A percentile compares a stretch with the other conserved stretches of the same genome.
Conservation (phyloP, 2,797 vertebrate genomes). For the Cygnus olor region DNA sequence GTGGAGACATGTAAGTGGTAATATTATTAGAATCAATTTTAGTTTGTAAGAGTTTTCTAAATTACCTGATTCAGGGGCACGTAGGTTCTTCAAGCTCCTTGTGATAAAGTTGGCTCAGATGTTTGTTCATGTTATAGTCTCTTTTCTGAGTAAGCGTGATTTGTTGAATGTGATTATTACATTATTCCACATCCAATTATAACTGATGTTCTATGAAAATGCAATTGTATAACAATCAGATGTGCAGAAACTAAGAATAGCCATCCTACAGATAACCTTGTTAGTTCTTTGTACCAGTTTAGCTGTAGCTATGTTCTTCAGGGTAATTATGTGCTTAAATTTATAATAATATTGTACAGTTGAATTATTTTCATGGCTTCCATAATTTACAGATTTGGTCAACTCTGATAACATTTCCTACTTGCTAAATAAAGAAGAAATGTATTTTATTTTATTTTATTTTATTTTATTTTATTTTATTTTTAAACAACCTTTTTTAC, state of each 20-base stretch:
- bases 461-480: background rate
- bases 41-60: background rate
- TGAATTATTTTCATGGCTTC: background rate
- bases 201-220: background rate
- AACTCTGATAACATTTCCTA: background rate
- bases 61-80: background rate
- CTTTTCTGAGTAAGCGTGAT: background rate
- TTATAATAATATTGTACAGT: background rate
- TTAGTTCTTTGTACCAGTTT: background rate
- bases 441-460: no score
- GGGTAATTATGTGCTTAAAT: background rate
- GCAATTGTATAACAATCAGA: background rate
- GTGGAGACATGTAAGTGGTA: background rate
- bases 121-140: background rate
- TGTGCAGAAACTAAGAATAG: background rate
- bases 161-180: background rate
- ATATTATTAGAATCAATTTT: background rate
- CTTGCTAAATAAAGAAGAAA: background rate
- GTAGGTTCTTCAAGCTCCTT: background rate
- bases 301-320: background rate
- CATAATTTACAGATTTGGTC: background rate
- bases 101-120: background rate
- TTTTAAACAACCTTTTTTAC: background rate
- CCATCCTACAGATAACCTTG: background rate
- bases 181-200: background rate